Conservation (phyloP, 2,888 invertebrate genomes). For the Microchrysa polita region DNA sequence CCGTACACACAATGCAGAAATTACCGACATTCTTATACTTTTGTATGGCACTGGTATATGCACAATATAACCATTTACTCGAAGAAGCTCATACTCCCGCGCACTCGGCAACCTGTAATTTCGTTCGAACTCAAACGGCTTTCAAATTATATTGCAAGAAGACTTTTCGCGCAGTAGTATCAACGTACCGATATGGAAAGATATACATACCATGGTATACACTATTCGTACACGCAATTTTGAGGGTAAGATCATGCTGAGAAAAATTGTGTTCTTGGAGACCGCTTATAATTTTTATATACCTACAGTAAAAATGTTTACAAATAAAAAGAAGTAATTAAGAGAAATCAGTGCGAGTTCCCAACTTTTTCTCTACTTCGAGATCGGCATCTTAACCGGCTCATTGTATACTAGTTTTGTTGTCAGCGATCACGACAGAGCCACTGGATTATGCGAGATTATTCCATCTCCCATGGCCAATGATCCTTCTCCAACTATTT, state of each 20-base stretch:
- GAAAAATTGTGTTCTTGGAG: not conserved
- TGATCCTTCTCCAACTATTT: no score
- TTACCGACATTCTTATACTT: conserved; percentile 35
- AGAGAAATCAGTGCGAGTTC: no score
- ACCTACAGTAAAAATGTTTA: no score
- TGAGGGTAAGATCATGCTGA: conserved; percentile 16
- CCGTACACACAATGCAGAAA: conserved; percentile 39
- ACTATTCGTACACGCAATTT: not conserved
- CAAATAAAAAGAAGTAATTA: no score
- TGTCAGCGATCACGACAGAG: no score
- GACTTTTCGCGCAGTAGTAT: conserved; percentile 32
- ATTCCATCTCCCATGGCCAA: no score
- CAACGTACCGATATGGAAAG: not conserved
- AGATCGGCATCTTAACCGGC: no score
- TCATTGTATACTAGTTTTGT: no score
- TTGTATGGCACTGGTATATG: conserved; percentile 20
- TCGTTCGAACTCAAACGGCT: conserved; percentile 35
- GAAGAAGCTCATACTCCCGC: conserved; percentile 48
- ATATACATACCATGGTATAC: not conserved
- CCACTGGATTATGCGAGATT: no score
- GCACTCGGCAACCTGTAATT: conserved; percentile 50
- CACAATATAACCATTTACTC: conserved; percentile 28
- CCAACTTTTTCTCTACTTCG: no score
- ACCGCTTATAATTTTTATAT: no score
- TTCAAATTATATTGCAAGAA: conserved; percentile 26